Evolutionary conservation across 2,888 invertebrate genomes (phyloP).

Genomic region (Tanaodytes sp.): DNA sequence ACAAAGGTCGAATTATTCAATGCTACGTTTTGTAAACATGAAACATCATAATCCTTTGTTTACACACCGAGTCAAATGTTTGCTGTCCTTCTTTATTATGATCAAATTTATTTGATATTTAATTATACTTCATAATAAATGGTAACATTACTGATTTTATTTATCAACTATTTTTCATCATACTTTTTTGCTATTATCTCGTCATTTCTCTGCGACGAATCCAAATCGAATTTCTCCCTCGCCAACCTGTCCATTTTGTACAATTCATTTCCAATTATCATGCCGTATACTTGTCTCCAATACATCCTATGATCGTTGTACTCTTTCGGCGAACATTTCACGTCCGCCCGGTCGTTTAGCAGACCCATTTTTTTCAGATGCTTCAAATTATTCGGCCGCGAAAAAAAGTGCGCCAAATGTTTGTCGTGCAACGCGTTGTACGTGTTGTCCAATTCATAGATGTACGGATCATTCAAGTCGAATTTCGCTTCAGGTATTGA

Average conservation of each 20-base stretch:
- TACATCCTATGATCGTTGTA: conserved; percentile 73
- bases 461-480: conserved; percentile 66
- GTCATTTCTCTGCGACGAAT: too few relatives aligned
- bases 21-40: too few relatives aligned
- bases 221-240: too few relatives aligned
- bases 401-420: conserved; percentile 62
- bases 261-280: conserved; percentile 61
- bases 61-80: too few relatives aligned
- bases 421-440: conserved; percentile 70
- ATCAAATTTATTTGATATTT: too few relatives aligned
- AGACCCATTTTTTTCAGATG: conserved; percentile 59
- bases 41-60: too few relatives aligned
- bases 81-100: too few relatives aligned
- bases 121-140: too few relatives aligned
- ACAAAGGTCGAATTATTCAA: too few relatives aligned
- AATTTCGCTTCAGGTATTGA: conserved; percentile 59
- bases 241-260: conserved; percentile 45
- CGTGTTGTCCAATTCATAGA: conserved; percentile 59
- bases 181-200: too few relatives aligned
- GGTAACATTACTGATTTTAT: too few relatives aligned
- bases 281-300: conserved; percentile 63
- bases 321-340: conserved; percentile 71
- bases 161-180: too few relatives aligned
- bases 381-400: conserved; percentile 44
- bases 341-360: conserved; percentile 69